phyloP scores from a whole-genome alignment of 2,797 vertebrate species.

The Nannoperca obscura region DNA sequence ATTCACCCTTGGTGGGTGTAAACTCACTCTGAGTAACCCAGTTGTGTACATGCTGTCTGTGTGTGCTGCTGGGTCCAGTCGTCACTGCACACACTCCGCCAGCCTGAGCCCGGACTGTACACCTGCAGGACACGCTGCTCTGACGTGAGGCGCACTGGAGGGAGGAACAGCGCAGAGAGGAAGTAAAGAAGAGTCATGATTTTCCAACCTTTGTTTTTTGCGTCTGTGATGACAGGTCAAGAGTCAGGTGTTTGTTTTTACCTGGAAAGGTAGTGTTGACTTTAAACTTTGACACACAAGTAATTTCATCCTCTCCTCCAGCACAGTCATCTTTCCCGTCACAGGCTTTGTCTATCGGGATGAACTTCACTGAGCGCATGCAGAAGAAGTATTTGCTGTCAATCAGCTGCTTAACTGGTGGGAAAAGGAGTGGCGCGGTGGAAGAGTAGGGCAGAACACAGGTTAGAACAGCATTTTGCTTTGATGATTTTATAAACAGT shows the following conservation, averaged over 20 bases:
- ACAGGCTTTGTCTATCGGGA: constrained; percentile 85
- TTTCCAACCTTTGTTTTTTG: constrained; percentile 9
- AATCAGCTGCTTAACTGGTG: constrained; percentile 89
- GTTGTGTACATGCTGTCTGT: constrained; percentile 84
- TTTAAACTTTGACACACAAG: constrained; percentile 78
- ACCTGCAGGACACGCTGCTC: constrained; percentile 87
- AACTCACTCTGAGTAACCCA: constrained; percentile 90
- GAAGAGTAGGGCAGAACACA: background rate
- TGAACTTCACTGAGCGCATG: constrained; percentile 85
- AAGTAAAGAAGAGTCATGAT: constrained; percentile 8
- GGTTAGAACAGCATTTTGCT: background rate
- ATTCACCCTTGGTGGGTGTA: background rate
- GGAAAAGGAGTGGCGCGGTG: constrained; percentile 1
- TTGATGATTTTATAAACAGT: background rate
- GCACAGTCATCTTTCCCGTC: constrained; percentile 87
- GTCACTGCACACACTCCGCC: constrained; percentile 89
- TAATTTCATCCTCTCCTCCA: constrained; percentile 88
- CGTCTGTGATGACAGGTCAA: background rate
- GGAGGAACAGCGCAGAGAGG: background rate
- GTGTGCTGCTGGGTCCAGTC: constrained; percentile 86
- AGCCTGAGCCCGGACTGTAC: constrained; percentile 72
- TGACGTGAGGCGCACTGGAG: constrained; percentile 87
- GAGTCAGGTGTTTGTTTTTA: constrained; percentile 51
- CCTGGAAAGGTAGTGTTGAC: constrained; percentile 82
- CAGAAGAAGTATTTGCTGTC: constrained; percentile 92